phyloP scores from a whole-genome alignment of 2,888 invertebrate species.

The Phlogophora meticulosa region DNA sequence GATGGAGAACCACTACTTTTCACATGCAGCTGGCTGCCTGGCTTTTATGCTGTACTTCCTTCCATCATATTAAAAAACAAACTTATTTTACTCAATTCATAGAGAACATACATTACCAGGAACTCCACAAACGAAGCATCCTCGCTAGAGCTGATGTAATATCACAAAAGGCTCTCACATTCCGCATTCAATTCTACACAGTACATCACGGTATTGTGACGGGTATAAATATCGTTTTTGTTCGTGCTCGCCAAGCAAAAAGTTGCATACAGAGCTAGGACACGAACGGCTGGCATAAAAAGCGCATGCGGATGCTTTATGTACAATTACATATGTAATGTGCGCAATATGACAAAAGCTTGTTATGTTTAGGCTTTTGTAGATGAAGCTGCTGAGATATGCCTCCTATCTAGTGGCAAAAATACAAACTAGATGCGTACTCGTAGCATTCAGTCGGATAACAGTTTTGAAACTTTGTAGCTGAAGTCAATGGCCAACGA shows the following conservation, averaged over 20 bases:
- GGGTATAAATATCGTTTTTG: constrained; percentile 63
- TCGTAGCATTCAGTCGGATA: background rate
- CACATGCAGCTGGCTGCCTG: no score
- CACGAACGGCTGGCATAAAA: constrained; percentile 54
- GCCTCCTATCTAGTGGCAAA: background rate
- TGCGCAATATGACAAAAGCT: constrained; percentile 34
- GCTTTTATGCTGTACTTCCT: no score
- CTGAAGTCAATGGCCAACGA: background rate
- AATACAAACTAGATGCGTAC: background rate
- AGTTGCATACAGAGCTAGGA: constrained; percentile 63
- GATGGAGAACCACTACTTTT: no score
- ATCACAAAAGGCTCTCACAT: constrained; percentile 67
- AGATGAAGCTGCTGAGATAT: background rate
- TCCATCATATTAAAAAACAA: no score
- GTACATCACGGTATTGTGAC: constrained; percentile 61
- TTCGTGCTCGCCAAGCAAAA: constrained; percentile 67
- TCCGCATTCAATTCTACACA: constrained; percentile 71
- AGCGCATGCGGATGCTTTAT: constrained; percentile 52
- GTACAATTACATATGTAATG: constrained; percentile 38
- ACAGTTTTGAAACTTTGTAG: constrained; percentile 1
- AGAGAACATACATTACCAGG: constrained; percentile 1
- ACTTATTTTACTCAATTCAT: background rate
- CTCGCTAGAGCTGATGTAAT: constrained; percentile 41
- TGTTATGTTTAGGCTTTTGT: constrained; percentile 36
- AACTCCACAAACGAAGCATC: constrained; percentile 31